Base-by-base conservation (phyloP, 2,113 vertebrate species). In the Butorides virescens region DNA sequence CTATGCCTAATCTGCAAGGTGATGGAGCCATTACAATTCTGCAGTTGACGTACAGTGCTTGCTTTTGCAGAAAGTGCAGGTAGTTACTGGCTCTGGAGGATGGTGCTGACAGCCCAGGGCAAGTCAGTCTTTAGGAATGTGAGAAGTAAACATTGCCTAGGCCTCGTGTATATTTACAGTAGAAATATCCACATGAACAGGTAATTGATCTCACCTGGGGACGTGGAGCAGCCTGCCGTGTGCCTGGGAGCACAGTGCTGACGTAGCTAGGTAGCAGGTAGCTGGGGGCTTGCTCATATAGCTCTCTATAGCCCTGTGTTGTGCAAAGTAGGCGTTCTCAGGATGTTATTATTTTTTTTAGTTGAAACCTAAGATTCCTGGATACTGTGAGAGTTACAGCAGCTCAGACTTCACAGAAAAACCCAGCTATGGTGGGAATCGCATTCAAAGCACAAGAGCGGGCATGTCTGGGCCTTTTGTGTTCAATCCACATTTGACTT, bases 201-300 rank as follows among this genome's bases (percentile, higher is more conserved):
- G 52, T 61, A 52, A 14, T 18, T 66, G 58, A 62, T 89, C 68
- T 89, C 44, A 46, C 3, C 47, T 55, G 70, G 47, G 29, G 14
- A 67, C 36, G 46, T 49, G 42, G 30, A 88, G 18, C 56, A 78
- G 81, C 53, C 30, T 79, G 39, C 25, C 32, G 17, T 52, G 27
- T 88, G 71, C 66, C 44, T 1, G 3, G 68, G 52, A 67, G 47
- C 47, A 13, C 25, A 32, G 37, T 58, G 50, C 74, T 92, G 81
- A 25, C 27, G 13, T 8, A 42, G 59, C 32, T 61, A 15, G 23
- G n/a, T 37, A 67, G 44, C 52, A 81, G 70, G 22, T n/a, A 32
- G 29, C 52, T 82, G 37, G 20, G 71, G 62, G 37, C 56, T 81
- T 42, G 50, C 19, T 72, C 26, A 5, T 0, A 0, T 50, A 6